Base-by-base conservation (phyloP, 2,888 invertebrate genomes). In the Tachina grossa region DNA sequence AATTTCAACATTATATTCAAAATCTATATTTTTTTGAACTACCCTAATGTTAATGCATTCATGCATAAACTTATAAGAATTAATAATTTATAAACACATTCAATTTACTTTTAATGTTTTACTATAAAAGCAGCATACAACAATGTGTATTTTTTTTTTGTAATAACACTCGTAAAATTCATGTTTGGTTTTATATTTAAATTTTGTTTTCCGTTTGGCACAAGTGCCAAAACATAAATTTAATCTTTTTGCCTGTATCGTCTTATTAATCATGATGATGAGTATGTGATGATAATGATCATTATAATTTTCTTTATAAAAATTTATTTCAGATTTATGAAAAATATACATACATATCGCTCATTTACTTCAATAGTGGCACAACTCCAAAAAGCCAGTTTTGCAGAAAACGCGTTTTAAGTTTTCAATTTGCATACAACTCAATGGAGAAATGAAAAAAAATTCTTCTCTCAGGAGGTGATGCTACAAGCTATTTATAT, bases 211-310 rank as follows among this genome's bases (percentile, higher is more conserved):
- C 16, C 9, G 72, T 81, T 84, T 85, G 81, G 81, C 84, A 77
- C 77, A 85, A 74, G 81, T 74, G 81, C 84, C 81, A 78, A 80
- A 84, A 81, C 80, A 74, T 82, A 76, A 53, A 75, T 76, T 76
- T 69, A 41, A 75, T 76, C 31, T 61, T 74, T 55, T 41, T 66
- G 31, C 65, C 45, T 68, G 55, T 19, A 13, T 45, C 19, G 16
- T 31, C 68, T 22, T 79, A 31, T 55, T 72, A 5, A 63, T 61
- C 41, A 13, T 47, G n/a, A 53, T 63, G 11, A 66, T 13, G 19
- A 76, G 68, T 13, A 76, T 77, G 14, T 11, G 13, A 53, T 59
- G 31, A 57, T 59, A 13, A 68, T 57, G 49, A 51, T 59, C 41
- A 43, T 69, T 14, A 16, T 66, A 13, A 66, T 72, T 13, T 66